phyloP scores from a whole-genome alignment of 2,113 vertebrate species.

The Arenaria interpres region DNA sequence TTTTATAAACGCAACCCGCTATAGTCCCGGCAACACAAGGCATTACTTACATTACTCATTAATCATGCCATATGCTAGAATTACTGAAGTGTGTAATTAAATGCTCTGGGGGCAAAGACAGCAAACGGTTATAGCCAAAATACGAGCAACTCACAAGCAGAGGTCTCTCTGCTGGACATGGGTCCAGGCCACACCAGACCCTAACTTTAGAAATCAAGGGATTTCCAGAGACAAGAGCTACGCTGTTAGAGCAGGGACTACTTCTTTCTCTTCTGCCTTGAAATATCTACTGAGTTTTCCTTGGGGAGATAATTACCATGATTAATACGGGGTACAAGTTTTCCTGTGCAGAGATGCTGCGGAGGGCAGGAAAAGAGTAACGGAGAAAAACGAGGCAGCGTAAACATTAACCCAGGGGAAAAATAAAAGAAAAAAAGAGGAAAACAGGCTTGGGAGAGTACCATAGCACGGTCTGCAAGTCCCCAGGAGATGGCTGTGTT shows the following conservation, averaged over 20 bases:
- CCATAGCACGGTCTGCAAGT: not conserved
- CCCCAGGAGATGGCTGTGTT: not conserved
- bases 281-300: not conserved
- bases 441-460: not conserved
- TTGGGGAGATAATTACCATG: not conserved
- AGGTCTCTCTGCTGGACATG: not conserved
- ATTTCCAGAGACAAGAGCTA: not conserved
- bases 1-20: not conserved
- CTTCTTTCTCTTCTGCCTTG: not conserved
- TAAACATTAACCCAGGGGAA: not conserved
- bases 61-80: conserved; percentile 4
- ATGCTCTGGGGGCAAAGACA: not conserved
- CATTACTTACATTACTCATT: not conserved
- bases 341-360: not conserved
- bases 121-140: not conserved
- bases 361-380: not conserved
- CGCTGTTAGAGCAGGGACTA: not conserved
- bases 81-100: not conserved
- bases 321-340: accelerated
- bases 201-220: not conserved
- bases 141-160: not conserved
- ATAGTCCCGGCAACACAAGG: not conserved
- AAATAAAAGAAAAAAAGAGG: not conserved
- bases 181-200: not conserved
- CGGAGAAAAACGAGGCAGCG: not conserved